Conservation (phyloP, 1,140 invertebrate species). For the Drosophila ironensis region DNA sequence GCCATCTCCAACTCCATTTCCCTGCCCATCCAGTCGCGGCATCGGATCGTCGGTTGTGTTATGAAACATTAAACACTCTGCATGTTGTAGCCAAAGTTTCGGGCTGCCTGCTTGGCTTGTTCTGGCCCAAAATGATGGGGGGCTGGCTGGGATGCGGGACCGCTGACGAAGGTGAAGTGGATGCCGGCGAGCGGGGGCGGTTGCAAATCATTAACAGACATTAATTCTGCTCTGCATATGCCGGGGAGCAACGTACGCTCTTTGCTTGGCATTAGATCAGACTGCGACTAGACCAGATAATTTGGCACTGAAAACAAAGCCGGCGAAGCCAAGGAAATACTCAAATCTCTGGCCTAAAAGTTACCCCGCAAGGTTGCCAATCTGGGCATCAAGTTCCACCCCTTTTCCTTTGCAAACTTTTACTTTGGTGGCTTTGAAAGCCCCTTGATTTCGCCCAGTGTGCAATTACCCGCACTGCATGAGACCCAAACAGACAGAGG, state of each 20-base stretch:
- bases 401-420: too few relatives aligned
- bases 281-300: neutral
- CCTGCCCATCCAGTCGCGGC: too few relatives aligned
- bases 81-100: conserved; percentile 45
- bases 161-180: neutral
- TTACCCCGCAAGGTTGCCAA: too few relatives aligned
- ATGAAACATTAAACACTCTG: conserved; percentile 78
- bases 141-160: neutral
- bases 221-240: conserved; percentile 57
- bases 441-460: conserved; percentile 6
- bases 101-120: conserved; percentile 8
- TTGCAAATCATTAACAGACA: conserved; percentile 74
- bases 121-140: neutral
- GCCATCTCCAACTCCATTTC: neutral
- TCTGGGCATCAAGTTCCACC: too few relatives aligned
- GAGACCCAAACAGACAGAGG: too few relatives aligned
- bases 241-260: neutral
- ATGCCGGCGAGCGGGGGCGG: neutral
- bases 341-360: too few relatives aligned
- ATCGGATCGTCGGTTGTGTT: conserved; percentile 53
- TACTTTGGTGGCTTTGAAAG: neutral
- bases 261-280: conserved; percentile 44
- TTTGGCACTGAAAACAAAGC: neutral
- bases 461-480: neutral
- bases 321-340: too few relatives aligned